Conservation (phyloP, 2,797 vertebrate genomes). For the Tokudaia tokunoshimensis region DNA sequence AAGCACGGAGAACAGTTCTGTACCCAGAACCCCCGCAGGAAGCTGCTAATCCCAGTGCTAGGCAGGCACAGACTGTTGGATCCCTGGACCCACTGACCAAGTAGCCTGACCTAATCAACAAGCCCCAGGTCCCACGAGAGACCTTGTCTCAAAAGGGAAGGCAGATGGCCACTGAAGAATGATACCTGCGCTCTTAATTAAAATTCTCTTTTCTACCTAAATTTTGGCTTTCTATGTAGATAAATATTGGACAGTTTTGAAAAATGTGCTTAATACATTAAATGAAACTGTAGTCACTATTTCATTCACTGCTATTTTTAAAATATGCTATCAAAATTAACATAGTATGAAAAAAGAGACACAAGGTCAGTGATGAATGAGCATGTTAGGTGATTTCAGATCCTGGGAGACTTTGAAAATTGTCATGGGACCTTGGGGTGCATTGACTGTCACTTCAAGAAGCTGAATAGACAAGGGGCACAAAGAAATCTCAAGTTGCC, state of each 20-base stretch:
- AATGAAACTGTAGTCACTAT: not conserved
- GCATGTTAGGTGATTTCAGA: not conserved
- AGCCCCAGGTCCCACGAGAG: not conserved
- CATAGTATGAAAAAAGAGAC: not conserved
- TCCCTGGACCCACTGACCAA: not conserved
- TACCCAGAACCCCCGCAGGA: not conserved
- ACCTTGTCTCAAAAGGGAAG: not conserved
- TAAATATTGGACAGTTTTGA: not conserved
- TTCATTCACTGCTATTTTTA: not conserved
- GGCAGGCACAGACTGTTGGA: not conserved
- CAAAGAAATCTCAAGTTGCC: not conserved
- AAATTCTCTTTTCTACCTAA: not conserved
- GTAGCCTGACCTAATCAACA: not conserved
- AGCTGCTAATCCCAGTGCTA: not conserved
- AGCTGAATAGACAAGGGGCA: not conserved
- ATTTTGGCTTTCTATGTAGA: not conserved
- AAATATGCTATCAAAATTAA: not conserved
- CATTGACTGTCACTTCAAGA: not conserved
- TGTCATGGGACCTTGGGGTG: not conserved
- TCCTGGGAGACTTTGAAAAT: not conserved
- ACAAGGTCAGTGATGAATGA: not conserved
- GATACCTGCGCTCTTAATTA: not conserved
- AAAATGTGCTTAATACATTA: constrained; percentile 20
- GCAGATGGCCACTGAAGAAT: not conserved
- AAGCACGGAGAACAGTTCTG: not conserved